Base-by-base conservation (phyloP, 2,113 vertebrate genomes). In the Lutjanus erythropterus region DNA sequence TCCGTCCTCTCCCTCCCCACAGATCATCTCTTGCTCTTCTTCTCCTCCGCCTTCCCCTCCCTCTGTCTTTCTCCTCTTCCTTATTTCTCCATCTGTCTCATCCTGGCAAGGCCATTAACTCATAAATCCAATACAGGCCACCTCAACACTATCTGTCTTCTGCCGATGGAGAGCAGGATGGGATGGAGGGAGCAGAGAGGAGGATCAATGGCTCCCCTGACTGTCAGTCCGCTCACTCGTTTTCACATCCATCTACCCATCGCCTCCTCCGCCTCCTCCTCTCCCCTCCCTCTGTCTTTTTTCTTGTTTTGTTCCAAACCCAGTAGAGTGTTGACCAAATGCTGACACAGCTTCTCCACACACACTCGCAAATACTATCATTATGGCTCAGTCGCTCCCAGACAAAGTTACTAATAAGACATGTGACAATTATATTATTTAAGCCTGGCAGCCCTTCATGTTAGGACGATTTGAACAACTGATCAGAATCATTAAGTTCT, bases 101-200 rank as follows among this genome's bases (percentile, higher is more conserved):
- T 77, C 79, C 86, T 90, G 85, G 89, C 85, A 87, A 83, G 81
- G 81, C 91, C 90, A 92, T 92, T 92, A 92, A 90, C 89, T 91
- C 89, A 92, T 92, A 89, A 92, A 92, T 92, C 86, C 91, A 92
- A 93, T 90, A 92, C 83, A 80, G 90, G 85, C 90, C 87, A 93
- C 90, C 92, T 93, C 90, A 93, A 92, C 92, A 93, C 91, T 91
- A 93, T 93, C 86, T 90, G 88, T 92, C 92, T 92, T 93, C 91
- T 93, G 91, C 88, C 90, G 71, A 88, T 90, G 88, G 82, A 83
- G 69, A 75, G 82, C 71, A 14, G 75, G 86, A 80, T 58, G 78
- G 86, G 72, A 88, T 50, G 86, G 74, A 80, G 74, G 77, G 81
- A 85, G 87, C 37, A n/a, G 80, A 75, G 87, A 69, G 72, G 84